phyloP scores from a whole-genome alignment of 1,140 invertebrate genomes.

The Galleria mellonella region DNA sequence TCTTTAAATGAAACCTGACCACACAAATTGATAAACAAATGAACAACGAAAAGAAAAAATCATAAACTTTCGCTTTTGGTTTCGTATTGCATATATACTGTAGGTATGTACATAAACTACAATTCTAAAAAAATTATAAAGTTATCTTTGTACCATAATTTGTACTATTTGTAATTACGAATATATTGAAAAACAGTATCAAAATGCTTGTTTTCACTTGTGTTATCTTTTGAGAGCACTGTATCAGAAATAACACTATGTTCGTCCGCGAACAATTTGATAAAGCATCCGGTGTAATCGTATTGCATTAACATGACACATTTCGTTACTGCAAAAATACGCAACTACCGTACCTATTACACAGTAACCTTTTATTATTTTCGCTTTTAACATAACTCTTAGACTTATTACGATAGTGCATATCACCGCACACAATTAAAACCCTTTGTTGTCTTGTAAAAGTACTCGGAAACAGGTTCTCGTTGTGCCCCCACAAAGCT shows the following conservation, averaged over 20 bases:
- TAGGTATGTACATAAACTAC: no score
- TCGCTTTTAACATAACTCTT: constrained; percentile 5
- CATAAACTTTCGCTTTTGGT: no score
- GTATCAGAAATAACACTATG: constrained; percentile 27
- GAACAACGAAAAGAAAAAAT: no score
- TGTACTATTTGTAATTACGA: no score
- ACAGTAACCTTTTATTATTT: no score
- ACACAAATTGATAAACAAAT: no score
- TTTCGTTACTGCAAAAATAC: neutral
- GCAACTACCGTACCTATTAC: neutral
- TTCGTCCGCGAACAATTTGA: constrained; percentile 30
- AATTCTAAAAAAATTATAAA: no score
- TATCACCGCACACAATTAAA: constrained; percentile 18
- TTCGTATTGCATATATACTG: no score
- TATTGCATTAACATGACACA: constrained; percentile 1
- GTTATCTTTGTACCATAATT: no score
- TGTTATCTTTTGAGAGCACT: constrained; percentile 37
- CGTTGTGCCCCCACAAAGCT: constrained; percentile 27
- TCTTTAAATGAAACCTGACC: no score
- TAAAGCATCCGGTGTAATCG: constrained; percentile 24
- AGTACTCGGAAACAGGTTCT: constrained; percentile 41
- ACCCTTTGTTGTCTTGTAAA: constrained; percentile 41
- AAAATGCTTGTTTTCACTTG: constrained; percentile 12
- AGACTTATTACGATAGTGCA: constrained; percentile 6
- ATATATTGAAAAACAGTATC: no score